Conservation (phyloP, 2,797 vertebrate species). For the Parauchenoglanis ngamensis region DNA sequence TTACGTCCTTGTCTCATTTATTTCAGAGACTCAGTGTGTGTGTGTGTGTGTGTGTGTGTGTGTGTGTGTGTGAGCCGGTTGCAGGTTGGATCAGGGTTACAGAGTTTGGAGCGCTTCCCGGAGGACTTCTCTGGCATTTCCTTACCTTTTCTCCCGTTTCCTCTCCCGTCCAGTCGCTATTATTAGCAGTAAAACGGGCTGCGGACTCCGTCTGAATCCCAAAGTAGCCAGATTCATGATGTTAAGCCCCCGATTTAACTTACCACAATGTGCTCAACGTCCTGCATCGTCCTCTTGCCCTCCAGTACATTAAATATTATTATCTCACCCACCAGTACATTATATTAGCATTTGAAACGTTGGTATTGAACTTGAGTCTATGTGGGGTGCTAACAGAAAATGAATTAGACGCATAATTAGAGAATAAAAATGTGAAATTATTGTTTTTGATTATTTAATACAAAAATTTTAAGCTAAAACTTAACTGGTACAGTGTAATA, state of each 20-base stretch:
- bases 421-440: neutral
- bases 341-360: neutral
- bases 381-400: neutral
- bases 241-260: neutral
- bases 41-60: neutral
- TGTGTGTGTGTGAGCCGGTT: conserved; percentile 12
- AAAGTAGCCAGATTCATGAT: neutral
- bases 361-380: neutral
- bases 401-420: neutral
- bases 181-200: conserved; percentile 58
- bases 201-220: neutral
- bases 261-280: neutral
- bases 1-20: neutral
- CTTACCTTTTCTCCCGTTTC: conserved; percentile 61
- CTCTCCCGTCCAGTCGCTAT: conserved; percentile 59
- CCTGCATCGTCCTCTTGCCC: neutral
- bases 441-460: neutral
- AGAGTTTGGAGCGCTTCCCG: conserved; percentile 38
- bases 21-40: neutral
- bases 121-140: conserved; percentile 52
- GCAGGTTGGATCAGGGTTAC: conserved; percentile 14
- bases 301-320: too few species aligned
- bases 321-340: neutral
- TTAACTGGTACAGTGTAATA: neutral
- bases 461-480: neutral